Evolutionary conservation across 2,113 vertebrate genomes (phyloP).

Genomic region (Meleagris gallopavo): DNA sequence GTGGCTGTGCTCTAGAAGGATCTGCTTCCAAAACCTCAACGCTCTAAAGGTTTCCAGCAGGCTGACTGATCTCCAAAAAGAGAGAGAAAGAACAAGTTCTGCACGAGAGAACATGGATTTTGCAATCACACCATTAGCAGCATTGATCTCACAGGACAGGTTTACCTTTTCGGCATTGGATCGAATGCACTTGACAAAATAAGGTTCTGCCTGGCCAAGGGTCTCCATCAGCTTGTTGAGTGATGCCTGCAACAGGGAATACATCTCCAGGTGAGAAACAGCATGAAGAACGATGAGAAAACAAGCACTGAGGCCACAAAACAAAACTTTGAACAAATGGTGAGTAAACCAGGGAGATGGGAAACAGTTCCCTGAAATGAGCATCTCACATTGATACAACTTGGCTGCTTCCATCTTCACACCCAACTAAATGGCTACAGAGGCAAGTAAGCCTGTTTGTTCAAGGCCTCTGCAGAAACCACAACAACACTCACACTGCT

Average conservation of each 20-base stretch:
- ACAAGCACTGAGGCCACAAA: background rate
- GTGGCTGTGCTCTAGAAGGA: background rate
- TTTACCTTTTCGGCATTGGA: slow-evolving; percentile 98
- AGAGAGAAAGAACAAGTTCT: background rate
- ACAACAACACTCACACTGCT: background rate
- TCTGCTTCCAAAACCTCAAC: background rate
- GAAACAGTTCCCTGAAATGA: background rate
- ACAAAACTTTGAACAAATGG: background rate
- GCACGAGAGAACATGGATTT: background rate
- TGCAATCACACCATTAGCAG: background rate
- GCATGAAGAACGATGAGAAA: background rate
- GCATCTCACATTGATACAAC: background rate
- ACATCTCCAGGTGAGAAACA: background rate
- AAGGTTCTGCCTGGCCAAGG: slow-evolving; percentile 94
- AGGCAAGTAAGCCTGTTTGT: background rate
- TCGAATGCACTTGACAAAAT: slow-evolving; percentile 99
- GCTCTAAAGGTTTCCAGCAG: background rate
- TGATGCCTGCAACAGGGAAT: slow-evolving; percentile 83
- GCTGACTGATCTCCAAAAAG: background rate
- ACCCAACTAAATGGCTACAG: background rate
- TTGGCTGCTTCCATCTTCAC: background rate
- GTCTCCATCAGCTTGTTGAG: slow-evolving; percentile 99
- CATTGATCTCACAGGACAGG: rapidly evolving
- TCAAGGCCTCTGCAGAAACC: background rate
- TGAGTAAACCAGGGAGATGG: background rate